Conservation (phyloP, 2,888 invertebrate genomes). For the Rhogogaster chlorosoma region DNA sequence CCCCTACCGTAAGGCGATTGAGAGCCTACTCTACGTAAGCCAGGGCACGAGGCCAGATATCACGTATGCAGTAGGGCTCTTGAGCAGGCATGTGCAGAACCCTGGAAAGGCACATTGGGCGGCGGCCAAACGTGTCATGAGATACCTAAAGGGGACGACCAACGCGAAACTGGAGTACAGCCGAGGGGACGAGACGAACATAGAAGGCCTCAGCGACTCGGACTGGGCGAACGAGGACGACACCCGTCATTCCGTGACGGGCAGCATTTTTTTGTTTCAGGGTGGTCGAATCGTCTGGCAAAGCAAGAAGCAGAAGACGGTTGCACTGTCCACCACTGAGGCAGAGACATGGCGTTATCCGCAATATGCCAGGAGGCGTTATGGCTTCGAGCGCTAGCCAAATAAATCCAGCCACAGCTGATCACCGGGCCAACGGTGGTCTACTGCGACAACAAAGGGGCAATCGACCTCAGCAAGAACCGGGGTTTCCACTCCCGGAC, state of each 20-base stretch:
- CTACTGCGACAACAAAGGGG: conserved; percentile 19
- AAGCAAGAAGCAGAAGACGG: no score
- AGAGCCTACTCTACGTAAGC: conserved; percentile 16
- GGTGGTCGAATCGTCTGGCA: neutral
- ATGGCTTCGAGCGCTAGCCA: neutral
- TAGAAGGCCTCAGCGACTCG: conserved; percentile 30
- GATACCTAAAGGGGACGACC: conserved; percentile 34
- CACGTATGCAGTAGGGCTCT: neutral
- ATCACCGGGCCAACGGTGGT: neutral
- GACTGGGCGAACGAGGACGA: conserved; percentile 27
- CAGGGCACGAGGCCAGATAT: conserved; percentile 12
- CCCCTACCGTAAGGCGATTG: conserved; percentile 25
- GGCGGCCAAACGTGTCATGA: conserved; percentile 8
- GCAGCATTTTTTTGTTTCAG: neutral
- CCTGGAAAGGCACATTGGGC: neutral
- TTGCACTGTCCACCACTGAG: no score
- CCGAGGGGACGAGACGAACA: neutral
- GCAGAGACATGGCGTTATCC: neutral
- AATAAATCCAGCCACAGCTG: neutral
- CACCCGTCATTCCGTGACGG: conserved; percentile 4
- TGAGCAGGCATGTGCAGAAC: neutral
- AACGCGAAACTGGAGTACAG: neutral
- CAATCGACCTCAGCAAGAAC: neutral
- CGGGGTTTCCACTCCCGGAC: neutral
- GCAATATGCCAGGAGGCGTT: conserved; percentile 37